Conservation (phyloP, 2,888 invertebrate species). For the Copidosoma aretas region DNA sequence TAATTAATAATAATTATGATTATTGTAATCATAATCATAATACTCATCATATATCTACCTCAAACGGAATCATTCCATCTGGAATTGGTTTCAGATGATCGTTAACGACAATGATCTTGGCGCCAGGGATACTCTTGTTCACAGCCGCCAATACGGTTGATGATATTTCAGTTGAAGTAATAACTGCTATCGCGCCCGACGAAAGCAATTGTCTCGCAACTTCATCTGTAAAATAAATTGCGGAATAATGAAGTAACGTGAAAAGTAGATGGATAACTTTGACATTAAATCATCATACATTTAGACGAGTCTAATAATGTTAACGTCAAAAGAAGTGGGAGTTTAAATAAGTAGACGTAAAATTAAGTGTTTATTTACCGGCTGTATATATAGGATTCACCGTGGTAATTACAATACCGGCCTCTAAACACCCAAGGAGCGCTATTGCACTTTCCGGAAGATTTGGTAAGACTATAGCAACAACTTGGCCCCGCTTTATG, state of each 20-base stretch:
- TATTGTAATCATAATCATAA: too few relatives aligned
- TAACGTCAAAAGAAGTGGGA: too few relatives aligned
- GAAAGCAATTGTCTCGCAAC: conserved; percentile 70
- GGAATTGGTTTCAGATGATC: conserved; percentile 62
- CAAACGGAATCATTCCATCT: conserved; percentile 67
- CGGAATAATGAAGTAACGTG: too few relatives aligned
- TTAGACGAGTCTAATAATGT: too few relatives aligned
- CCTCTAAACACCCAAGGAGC: conserved; percentile 72
- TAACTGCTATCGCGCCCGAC: conserved; percentile 70
- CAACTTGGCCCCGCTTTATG: conserved; percentile 70
- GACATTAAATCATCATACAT: too few relatives aligned
- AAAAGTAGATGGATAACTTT: too few relatives aligned
- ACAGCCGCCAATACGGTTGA: conserved; percentile 63
- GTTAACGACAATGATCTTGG: conserved; percentile 57
- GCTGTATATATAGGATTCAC: conserved; percentile 77
- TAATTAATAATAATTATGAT: too few relatives aligned
- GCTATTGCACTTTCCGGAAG: conserved; percentile 76
- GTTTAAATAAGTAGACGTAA: not conserved
- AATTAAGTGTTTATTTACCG: conserved; percentile 51
- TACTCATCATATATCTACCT: conserved; percentile 54
- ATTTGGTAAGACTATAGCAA: conserved; percentile 78
- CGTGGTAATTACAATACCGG: conserved; percentile 74
- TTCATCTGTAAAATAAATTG: conserved; percentile 67
- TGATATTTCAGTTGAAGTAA: conserved; percentile 69
- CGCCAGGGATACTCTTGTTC: conserved; percentile 29